Percentiles rank a stretch among this genome's conserved stretches.
Conservation (phyloP, 2,797 vertebrate genomes). For the Crax fasciolata region DNA sequence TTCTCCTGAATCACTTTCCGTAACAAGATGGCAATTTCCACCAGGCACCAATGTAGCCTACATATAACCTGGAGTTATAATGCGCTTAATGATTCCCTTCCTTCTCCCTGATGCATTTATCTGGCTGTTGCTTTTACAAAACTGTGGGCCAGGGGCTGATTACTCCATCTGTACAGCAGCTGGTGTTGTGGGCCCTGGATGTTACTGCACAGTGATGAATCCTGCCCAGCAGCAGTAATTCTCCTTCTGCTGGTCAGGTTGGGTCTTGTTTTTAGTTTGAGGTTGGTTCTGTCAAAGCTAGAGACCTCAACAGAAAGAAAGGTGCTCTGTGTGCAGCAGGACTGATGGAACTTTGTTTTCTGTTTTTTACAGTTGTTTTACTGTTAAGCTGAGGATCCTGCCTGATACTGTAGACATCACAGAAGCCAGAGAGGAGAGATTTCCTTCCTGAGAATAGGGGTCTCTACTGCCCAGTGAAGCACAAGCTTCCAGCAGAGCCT, state of each 20-base stretch:
- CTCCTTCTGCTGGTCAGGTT: not conserved
- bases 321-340: not conserved
- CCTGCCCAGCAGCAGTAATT: not conserved
- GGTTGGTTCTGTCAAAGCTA: not conserved
- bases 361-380: not conserved
- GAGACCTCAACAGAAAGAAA: not conserved
- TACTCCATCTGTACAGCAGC: not conserved
- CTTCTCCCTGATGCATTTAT: not conserved
- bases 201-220: not conserved
- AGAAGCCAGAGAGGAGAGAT: not conserved
- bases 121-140: conserved; percentile 1
- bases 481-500: not conserved
- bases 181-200: not conserved
- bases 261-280: not conserved
- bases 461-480: not conserved
- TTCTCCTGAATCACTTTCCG: not conserved
- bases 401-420: not conserved
- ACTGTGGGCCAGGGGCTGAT: not conserved
- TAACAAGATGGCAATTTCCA: not conserved
- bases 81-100: not conserved
- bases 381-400: not conserved
- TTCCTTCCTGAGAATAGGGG: not conserved
- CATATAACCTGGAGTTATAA: not conserved
- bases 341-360: not conserved
- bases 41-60: not conserved